Evolutionary conservation across 30 jellyfish, hydroid and myxozoan species (phyloP), one percentile per base, ranked within the genome.

Genomic region (Chironex yamaguchii): DNA sequence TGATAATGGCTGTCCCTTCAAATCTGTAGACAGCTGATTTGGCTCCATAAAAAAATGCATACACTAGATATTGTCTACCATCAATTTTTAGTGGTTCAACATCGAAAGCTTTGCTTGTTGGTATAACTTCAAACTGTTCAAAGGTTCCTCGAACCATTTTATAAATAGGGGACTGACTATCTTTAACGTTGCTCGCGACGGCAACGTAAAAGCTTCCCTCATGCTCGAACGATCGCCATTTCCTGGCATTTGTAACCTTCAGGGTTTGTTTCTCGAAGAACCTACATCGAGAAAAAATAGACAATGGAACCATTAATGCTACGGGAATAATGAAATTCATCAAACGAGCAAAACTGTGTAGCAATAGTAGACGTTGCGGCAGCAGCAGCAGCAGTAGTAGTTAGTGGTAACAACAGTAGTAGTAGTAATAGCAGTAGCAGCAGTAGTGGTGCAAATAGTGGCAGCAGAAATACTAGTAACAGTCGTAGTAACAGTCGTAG

Each of bases 161-260:
- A 76, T 32, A 88, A 20, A 94, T 71, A n/a, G 90, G 90, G 4
- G 99, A 88, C 20, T 67, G 29, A 27, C 36, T 50, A 23, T 73
- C 71, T 34, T 81, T 32, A 14, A 33, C 85, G 76, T 80, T 89
- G 90, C 97, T 81, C 17, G 99, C 97, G 29, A 94, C 90, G 25
- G 93, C 97, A n/a, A 88, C 21, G 71, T 75, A 88, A 3, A 88
- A 82, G 1, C 70, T 32, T 25, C 96, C 96, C 25, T 76, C 71
- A 67, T 65, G 54, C 30, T 81, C 96, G 63, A 94, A 94, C 12
- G 99, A 82, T 35, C 76, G 76, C 99, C 99, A 94, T 53, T 76
- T 77, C 51, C 99, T 63, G 0, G 99, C 97, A 22, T 53, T 52
- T 13, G 30, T 70, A 2, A 94, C 82, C 9, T 79, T 83, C 22